These are phyloP conservation scores for Gnatocerus cornutus DNA, from an alignment of 2,888 invertebrate genomes.

Conservation along the genomic window DNA sequence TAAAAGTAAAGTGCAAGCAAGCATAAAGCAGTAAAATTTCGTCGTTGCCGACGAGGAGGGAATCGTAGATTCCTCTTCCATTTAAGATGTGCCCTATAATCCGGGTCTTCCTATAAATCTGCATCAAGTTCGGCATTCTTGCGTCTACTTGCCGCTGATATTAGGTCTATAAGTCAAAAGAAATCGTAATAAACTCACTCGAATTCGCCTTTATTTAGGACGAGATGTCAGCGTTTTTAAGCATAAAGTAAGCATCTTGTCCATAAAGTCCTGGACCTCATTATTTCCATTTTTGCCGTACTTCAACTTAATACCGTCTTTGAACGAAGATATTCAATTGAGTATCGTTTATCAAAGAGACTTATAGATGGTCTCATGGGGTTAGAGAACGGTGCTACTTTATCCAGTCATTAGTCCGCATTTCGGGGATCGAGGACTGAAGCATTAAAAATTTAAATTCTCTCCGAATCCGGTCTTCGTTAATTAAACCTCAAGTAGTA, in stretches of 20 bases:
- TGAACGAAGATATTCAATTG: constrained; percentile 28
- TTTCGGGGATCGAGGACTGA: constrained; percentile 11
- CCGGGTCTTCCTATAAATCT: constrained; percentile 21
- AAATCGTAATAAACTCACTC: constrained; percentile 36
- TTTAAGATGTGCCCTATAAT: constrained; percentile 18
- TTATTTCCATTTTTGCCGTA: constrained; percentile 5
- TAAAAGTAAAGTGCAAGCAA: constrained; percentile 23
- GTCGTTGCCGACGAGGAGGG: constrained; percentile 12
- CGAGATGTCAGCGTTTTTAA: constrained; percentile 31
- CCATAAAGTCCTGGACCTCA: neutral
- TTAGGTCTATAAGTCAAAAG: constrained; percentile 37
- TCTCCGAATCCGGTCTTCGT: constrained; percentile 29
- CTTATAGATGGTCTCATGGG: constrained; percentile 32
- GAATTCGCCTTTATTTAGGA: constrained; percentile 17
- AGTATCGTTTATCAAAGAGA: constrained; percentile 36
- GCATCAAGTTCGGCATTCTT: constrained; percentile 25
- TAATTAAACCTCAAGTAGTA: constrained; percentile 39
- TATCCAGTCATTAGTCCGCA: constrained; percentile 19
- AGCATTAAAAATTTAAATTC: constrained; percentile 39
- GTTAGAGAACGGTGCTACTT: constrained; percentile 21
- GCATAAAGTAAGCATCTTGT: constrained; percentile 30
- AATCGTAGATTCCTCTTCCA: constrained; percentile 11
- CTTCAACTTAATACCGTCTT: constrained; percentile 14
- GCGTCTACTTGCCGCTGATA: constrained; percentile 23
- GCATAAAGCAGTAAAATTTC: constrained; percentile 25